Percentiles rank a stretch among this genome's conserved stretches.
These are phyloP conservation scores for Ciona savignyi DNA, from an alignment of 23 tunicate genomes.

Conservation along the genomic window DNA sequence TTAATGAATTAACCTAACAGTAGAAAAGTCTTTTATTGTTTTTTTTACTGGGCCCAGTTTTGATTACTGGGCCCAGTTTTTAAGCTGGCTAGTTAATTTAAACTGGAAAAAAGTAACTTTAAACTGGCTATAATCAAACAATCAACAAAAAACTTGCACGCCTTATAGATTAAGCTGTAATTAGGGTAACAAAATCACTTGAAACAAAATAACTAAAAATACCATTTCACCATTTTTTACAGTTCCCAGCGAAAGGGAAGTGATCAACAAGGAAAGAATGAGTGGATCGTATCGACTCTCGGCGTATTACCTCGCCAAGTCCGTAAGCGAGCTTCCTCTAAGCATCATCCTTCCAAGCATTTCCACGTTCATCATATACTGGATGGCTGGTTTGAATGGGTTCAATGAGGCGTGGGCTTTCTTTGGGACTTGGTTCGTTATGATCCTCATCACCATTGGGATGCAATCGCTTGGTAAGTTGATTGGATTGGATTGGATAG, in stretches of 20 bases:
- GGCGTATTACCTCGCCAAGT: conserved; percentile 55
- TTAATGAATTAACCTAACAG: no score
- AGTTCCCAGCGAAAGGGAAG: conserved; percentile 90
- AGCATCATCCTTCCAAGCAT: conserved; percentile 51
- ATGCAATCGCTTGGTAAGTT: conserved; percentile 70
- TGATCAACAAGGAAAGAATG: conserved; percentile 72
- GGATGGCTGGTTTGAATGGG: conserved; percentile 91
- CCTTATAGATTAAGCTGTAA: no score
- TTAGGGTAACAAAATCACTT: no score
- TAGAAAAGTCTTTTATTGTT: no score
- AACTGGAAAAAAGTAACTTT: no score
- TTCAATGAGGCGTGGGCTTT: conserved; percentile 55
- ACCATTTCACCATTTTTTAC: no score
- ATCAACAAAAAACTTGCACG: no score
- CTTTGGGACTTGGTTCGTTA: conserved; percentile 50
- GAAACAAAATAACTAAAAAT: no score
- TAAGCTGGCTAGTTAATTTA: no score
- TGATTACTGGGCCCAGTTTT: no score
- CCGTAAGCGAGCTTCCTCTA: conserved; percentile 66
- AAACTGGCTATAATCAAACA: no score
- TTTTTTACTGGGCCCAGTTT: no score
- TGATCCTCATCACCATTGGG: conserved; percentile 50
- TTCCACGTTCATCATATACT: conserved; percentile 41
- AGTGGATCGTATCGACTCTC: conserved; percentile 85
- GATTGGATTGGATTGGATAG: neutral